A percentile compares a stretch with the other conserved stretches of the same genome.
phyloP scores from a whole-genome alignment of 2,797 vertebrate genomes.

The Amniataba percoides region DNA sequence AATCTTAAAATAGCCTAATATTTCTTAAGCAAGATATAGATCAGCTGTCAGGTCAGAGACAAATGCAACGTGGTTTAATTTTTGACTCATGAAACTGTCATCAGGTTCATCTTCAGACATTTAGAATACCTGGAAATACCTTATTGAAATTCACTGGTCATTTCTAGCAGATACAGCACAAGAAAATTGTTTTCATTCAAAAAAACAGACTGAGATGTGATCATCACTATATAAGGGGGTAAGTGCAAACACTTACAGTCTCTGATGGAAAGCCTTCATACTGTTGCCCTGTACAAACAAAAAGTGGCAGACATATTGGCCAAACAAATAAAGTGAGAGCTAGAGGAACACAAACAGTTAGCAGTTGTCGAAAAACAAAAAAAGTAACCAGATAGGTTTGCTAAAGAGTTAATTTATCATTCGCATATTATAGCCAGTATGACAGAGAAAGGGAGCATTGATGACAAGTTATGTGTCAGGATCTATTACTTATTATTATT shows the following conservation, averaged over 20 bases:
- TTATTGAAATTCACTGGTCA: neutral
- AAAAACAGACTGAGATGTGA: too few relatives aligned
- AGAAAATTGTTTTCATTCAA: neutral
- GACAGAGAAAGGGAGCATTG: neutral
- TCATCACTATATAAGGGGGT: too few relatives aligned
- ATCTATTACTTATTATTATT: constrained; percentile 45
- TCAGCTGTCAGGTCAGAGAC: neutral
- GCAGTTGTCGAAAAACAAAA: neutral
- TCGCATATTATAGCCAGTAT: neutral
- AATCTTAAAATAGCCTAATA: neutral
- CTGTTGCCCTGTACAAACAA: too few relatives aligned
- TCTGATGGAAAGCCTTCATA: too few relatives aligned
- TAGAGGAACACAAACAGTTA: neutral
- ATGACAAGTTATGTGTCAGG: constrained; percentile 8
- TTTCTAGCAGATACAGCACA: neutral
- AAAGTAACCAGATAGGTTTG: neutral
- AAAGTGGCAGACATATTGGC: neutral
- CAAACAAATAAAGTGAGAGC: neutral
- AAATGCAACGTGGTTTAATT: neutral
- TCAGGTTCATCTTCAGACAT: neutral
- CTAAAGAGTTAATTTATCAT: neutral
- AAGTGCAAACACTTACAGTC: too few relatives aligned
- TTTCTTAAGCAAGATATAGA: neutral
- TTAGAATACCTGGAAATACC: neutral
- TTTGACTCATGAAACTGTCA: neutral